Conservation (phyloP, 2,888 invertebrate genomes). For the Tanypteryx hageni region DNA sequence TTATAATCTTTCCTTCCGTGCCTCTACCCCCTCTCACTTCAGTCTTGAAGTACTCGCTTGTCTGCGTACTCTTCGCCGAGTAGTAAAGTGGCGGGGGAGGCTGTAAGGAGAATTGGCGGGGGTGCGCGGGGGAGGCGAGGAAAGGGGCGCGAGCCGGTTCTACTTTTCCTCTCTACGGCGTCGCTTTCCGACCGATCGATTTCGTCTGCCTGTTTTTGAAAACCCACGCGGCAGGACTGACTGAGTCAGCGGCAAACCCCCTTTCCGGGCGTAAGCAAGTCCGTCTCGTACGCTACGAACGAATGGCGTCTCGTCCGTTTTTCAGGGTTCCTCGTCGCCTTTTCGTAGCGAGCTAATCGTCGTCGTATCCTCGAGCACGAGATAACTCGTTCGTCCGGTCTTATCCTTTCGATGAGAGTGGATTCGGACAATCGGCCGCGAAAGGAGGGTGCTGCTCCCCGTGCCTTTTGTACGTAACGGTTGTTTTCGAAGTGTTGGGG, state of each 20-base stretch:
- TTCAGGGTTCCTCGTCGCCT: no score
- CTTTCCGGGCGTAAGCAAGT: neutral
- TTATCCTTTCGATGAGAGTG: no score
- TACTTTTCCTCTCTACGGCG: conserved; percentile 43
- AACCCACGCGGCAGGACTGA: conserved; percentile 42
- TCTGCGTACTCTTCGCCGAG: neutral
- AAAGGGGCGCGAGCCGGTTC: conserved; percentile 9
- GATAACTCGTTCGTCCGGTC: no score
- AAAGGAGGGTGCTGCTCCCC: neutral
- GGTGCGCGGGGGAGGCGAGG: neutral
- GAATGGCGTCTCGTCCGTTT: no score
- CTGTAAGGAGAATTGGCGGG: neutral
- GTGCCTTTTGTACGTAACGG: neutral
- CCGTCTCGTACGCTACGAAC: neutral
- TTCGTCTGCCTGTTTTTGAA: conserved; percentile 25
- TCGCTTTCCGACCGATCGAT: conserved; percentile 41
- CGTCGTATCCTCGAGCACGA: no score
- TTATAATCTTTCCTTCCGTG: neutral
- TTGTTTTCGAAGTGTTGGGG: neutral
- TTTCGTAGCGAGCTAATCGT: no score
- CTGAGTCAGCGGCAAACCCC: neutral
- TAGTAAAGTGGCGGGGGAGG: neutral
- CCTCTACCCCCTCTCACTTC: neutral
- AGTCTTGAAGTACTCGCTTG: neutral
- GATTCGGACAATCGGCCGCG: no score